Conservation (phyloP, 1,140 invertebrate species). For the Nixonia krombeini region DNA sequence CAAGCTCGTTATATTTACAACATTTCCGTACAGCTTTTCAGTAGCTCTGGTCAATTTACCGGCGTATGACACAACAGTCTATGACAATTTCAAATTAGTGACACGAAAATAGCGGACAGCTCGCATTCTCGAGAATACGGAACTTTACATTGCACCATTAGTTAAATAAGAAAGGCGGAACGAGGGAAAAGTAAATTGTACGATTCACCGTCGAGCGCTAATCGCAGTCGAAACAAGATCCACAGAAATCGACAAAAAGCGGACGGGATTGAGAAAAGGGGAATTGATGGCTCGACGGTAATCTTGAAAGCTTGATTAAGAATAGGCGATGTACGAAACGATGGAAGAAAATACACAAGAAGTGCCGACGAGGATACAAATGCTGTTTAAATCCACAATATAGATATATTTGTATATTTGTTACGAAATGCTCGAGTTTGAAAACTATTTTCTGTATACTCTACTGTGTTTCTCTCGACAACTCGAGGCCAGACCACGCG, state of each 20-base stretch:
- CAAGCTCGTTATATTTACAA: no score
- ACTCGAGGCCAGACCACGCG: no score
- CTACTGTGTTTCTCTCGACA: no score
- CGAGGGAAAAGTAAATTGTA: slow-evolving; percentile 32
- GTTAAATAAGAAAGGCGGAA: slow-evolving; percentile 23
- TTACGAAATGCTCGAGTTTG: background rate
- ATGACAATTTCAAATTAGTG: no score
- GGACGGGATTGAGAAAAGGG: slow-evolving; percentile 6
- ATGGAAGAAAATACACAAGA: slow-evolving; percentile 35
- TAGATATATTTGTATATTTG: no score
- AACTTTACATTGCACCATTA: no score
- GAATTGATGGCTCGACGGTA: slow-evolving; percentile 25
- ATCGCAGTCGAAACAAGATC: slow-evolving; percentile 13
- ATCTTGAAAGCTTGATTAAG: slow-evolving; percentile 20
- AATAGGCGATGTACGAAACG: slow-evolving; percentile 14
- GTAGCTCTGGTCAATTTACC: no score
- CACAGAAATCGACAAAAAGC: slow-evolving; percentile 23
- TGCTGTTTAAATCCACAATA: slow-evolving; percentile 9
- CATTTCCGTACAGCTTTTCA: no score
- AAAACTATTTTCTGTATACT: no score
- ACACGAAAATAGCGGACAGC: slow-evolving; percentile 9
- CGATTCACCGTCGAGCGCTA: slow-evolving; percentile 29
- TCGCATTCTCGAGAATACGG: no score
- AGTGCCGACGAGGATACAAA: slow-evolving; percentile 25
- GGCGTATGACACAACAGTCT: no score